Conservation (phyloP, 2,888 invertebrate species). For the Serripes groenlandicus region DNA sequence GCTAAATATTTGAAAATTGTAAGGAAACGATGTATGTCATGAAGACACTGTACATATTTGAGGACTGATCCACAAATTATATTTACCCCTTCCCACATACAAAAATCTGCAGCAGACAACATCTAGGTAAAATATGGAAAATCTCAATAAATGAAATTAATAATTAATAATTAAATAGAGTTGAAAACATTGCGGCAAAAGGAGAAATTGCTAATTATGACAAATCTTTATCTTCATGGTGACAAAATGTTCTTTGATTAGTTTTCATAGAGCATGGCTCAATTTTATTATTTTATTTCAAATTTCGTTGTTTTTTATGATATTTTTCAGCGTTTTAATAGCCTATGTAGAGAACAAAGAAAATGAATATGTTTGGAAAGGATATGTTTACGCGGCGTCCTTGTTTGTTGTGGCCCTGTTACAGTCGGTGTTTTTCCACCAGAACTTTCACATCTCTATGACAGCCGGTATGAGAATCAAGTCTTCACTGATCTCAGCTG, state of each 20-base stretch:
- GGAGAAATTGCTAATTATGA: neutral
- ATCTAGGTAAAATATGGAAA: too few relatives aligned
- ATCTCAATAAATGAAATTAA: too few relatives aligned
- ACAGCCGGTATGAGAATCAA: slow-evolving; percentile 95
- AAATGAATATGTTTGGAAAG: slow-evolving; percentile 91
- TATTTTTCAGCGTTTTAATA: slow-evolving; percentile 6
- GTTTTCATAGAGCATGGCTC: neutral
- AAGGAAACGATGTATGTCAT: too few relatives aligned
- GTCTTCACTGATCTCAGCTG: slow-evolving; percentile 95
- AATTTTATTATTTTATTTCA: neutral
- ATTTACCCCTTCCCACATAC: too few relatives aligned
- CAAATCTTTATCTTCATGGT: neutral
- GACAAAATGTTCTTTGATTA: neutral
- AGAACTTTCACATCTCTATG: slow-evolving; percentile 94
- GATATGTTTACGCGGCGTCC: slow-evolving; percentile 92
- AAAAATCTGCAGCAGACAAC: too few relatives aligned
- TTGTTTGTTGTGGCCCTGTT: slow-evolving; percentile 92
- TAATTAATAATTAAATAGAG: neutral
- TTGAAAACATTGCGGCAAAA: neutral
- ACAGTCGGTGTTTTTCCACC: slow-evolving; percentile 94
- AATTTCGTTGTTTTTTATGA: neutral
- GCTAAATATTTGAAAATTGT: too few relatives aligned
- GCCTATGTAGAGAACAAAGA: slow-evolving; percentile 72
- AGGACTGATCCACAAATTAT: too few relatives aligned
- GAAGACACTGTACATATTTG: too few relatives aligned